Evolutionary conservation across 2,888 invertebrate species (phyloP), one percentile per base, ranked within the genome.

Genomic region (Lagria hirta): DNA sequence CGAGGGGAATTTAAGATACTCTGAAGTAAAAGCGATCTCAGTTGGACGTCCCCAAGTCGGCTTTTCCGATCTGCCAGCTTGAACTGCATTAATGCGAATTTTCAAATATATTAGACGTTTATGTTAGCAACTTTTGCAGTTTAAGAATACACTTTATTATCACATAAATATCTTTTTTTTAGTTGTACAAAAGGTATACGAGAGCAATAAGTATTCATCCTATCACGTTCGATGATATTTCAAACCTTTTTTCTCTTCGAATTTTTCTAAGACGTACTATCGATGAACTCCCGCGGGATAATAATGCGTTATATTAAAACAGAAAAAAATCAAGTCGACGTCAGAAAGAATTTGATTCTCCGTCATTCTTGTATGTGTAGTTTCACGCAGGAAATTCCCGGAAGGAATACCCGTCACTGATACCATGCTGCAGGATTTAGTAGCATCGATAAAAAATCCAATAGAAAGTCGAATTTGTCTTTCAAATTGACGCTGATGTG

Each of bases 1-100:
- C 55, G 28, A 26, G 54, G 55, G 59, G 56, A 54, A 54, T 56
- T 37, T 47, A 41, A 54, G 54, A 48, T 47, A 48, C 51, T 53
- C 57, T 54, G n/a, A n/a, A 50, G 36, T 24, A 33, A 43, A 50
- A 43, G 46, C 47, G 40, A 42, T 50, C 40, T 44, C 48, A 27
- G 35, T 22, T 46, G 47, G 49, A 44, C 41, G 46, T 48, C 46
- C 43, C 36, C 51, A 34, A 44, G 52, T 43, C 43, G 43, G 46
- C 40, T 43, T 34, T n/a, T 49, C 40, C 29, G 28, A 29, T 46
- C 35, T 26, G 37, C 45, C 23, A 38, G 29, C 38, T 35, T 42
- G 16, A 42, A 40, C 20, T 32, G 27, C 34, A 44, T 44, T 47
- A 49, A 52, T 52, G 49, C 16, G 45, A 45, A 49, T 49, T 49